Evolutionary conservation across 2,888 invertebrate species (phyloP).

Genomic region (Agriopis leucophaearia): DNA sequence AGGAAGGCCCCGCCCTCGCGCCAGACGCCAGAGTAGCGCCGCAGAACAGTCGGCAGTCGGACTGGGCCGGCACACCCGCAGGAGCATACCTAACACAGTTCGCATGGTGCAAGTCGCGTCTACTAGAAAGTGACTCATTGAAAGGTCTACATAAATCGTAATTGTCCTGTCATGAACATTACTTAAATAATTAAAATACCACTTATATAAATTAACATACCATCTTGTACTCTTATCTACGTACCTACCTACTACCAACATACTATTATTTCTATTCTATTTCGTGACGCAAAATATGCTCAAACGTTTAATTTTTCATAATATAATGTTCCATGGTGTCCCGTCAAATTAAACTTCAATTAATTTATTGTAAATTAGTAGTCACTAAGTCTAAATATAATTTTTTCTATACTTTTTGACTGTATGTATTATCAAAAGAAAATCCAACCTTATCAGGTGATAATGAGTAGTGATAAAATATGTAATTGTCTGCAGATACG

Average conservation of each 20-base stretch:
- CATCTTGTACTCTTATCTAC: no score
- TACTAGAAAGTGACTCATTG: neutral
- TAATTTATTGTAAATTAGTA: neutral
- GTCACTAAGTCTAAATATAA: neutral
- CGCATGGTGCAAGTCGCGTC: neutral
- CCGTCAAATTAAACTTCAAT: neutral
- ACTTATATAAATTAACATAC: neutral
- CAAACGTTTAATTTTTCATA: no score
- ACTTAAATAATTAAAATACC: neutral
- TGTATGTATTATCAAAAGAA: neutral
- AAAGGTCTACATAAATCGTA: neutral
- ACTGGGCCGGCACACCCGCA: constrained; percentile 2
- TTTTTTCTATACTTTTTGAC: neutral
- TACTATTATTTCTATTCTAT: no score
- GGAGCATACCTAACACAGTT: neutral
- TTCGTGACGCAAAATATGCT: no score
- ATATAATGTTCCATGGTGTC: no score
- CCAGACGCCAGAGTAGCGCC: constrained; percentile 14
- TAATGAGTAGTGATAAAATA: neutral
- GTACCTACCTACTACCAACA: no score
- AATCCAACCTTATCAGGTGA: neutral
- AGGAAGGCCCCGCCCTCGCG: constrained; percentile 49
- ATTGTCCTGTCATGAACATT: neutral
- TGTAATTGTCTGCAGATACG: neutral
- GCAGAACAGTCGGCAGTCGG: constrained; percentile 2